phyloP scores from a whole-genome alignment of 1,140 invertebrate genomes.

The Drosophila grimshawi region DNA sequence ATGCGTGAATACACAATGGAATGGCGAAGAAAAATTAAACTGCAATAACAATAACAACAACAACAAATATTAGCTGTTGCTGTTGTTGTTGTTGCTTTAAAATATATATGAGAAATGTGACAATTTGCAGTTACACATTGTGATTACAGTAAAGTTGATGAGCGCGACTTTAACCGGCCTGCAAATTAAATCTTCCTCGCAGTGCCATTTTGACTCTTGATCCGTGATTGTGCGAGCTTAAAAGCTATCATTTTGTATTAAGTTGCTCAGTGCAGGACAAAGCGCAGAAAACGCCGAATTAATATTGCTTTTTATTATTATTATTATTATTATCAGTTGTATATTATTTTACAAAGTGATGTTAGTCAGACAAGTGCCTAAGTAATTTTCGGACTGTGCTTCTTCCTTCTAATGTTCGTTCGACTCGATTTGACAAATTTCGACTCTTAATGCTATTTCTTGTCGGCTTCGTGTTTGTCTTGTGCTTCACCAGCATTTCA shows the following conservation, averaged over 20 bases:
- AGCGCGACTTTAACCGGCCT: constrained; percentile 13
- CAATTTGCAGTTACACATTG: constrained; percentile 24
- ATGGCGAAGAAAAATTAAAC: constrained; percentile 34
- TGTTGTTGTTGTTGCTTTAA: constrained; percentile 23
- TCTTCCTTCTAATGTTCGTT: neutral
- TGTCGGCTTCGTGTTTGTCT: constrained; percentile 38
- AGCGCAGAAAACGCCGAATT: neutral
- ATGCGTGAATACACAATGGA: constrained; percentile 56
- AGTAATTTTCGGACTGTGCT: neutral
- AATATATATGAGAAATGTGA: constrained; percentile 14
- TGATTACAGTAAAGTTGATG: constrained; percentile 3
- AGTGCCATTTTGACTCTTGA: constrained; percentile 30
- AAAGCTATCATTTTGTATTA: constrained; percentile 6
- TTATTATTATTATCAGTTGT: too few relatives aligned
- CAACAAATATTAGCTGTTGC: constrained; percentile 16
- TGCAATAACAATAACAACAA: constrained; percentile 15
- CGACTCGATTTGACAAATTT: constrained; percentile 3
- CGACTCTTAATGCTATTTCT: constrained; percentile 42
- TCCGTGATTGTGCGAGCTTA: constrained; percentile 22
- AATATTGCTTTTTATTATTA: neutral
- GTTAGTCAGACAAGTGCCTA: too few relatives aligned
- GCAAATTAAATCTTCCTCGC: constrained; percentile 4
- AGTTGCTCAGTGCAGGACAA: neutral
- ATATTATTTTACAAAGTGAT: neutral
- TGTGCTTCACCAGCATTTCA: constrained; percentile 50